A percentile compares a stretch with the other conserved stretches of the same genome.
Conservation (phyloP, 2,113 vertebrate species). For the Orthonyx spaldingii region DNA sequence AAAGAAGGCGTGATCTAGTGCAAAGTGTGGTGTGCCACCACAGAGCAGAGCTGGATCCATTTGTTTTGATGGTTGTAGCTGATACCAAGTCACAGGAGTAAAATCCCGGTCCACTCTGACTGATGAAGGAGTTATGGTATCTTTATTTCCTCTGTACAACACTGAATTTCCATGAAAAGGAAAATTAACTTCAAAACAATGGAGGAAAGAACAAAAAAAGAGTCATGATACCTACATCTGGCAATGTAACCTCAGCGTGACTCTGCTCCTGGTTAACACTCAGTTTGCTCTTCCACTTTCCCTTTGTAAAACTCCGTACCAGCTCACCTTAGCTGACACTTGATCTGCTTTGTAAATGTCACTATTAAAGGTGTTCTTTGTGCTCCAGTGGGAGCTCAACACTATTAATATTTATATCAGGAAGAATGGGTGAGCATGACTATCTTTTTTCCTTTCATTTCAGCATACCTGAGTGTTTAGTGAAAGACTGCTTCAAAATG, state of each 20-base stretch:
- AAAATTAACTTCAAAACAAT: not conserved
- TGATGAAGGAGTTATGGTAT: not conserved
- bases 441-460: not conserved
- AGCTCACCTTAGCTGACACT: not conserved
- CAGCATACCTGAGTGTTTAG: not conserved
- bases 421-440: not conserved
- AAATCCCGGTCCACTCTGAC: not conserved
- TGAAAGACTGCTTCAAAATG: not conserved
- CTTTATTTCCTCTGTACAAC: not conserved
- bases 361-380: not conserved
- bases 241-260: not conserved
- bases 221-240: not conserved
- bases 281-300: not conserved
- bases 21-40: not conserved
- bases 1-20: not conserved
- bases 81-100: not conserved
- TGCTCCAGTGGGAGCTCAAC: not conserved
- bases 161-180: not conserved
- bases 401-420: not conserved
- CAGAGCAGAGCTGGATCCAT: not conserved
- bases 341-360: not conserved
- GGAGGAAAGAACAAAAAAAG: not conserved
- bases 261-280: not conserved
- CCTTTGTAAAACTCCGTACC: not conserved
- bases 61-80: not conserved